A percentile compares a stretch with the other conserved stretches of the same genome.
These are phyloP conservation scores for Bradypodion ventrale DNA, from an alignment of 2,797 vertebrate species.

Conservation along the genomic window DNA sequence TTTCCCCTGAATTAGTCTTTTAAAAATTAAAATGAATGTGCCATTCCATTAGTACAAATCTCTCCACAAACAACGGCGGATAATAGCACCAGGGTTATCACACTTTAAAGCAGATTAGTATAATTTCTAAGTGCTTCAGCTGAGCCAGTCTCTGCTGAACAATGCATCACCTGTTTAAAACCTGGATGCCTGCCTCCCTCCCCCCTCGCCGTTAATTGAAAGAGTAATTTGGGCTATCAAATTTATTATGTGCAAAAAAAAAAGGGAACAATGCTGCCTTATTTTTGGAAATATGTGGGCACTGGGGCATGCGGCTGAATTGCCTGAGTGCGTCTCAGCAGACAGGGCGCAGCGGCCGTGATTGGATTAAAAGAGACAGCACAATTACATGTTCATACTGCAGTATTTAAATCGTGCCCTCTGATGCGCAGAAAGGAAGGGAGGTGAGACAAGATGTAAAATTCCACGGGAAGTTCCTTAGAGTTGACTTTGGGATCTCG, in stretches of 20 bases:
- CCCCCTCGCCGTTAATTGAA: conserved; percentile 26
- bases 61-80: background rate
- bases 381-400: background rate
- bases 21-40: background rate
- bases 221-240: background rate
- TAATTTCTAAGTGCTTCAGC: conserved; percentile 6
- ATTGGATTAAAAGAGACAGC: background rate
- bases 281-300: conserved; percentile 9
- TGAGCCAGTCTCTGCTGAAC: background rate
- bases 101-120: conserved; percentile 17
- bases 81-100: conserved; percentile 31
- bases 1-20: background rate
- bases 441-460: background rate
- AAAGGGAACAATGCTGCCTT: background rate
- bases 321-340: background rate
- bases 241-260: background rate
- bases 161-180: conserved; percentile 8
- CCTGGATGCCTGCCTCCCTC: background rate
- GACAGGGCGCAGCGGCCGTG: background rate
- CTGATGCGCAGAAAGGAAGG: background rate
- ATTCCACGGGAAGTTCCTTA: background rate
- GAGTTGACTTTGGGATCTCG: background rate
- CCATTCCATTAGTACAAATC: background rate
- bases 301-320: background rate
- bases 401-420: background rate